A percentile compares a stretch with the other conserved stretches of the same genome.
Conservation (phyloP, 2,888 invertebrate genomes). For the Unio pictorum region DNA sequence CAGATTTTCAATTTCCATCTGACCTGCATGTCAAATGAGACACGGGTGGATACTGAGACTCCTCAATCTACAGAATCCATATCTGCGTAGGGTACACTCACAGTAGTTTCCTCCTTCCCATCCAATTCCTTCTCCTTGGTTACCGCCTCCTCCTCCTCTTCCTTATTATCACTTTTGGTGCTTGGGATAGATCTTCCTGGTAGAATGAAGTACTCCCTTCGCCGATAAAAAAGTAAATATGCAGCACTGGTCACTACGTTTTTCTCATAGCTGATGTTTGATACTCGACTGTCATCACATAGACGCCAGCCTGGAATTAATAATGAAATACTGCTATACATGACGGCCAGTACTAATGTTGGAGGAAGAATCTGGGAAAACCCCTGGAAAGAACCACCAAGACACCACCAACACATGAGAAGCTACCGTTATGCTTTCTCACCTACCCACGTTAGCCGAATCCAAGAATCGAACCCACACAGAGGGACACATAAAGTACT, state of each 20-base stretch:
- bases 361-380: too few relatives aligned
- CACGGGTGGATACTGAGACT: neutral
- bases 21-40: too few relatives aligned
- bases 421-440: too few relatives aligned
- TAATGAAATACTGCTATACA: neutral
- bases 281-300: conserved; percentile 65
- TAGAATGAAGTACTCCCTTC: conserved; percentile 42
- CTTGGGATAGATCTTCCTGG: conserved; percentile 8
- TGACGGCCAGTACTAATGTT: too few relatives aligned
- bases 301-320: conserved; percentile 55
- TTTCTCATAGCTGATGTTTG: conserved; percentile 49
- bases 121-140: conserved; percentile 10
- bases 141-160: conserved; percentile 13
- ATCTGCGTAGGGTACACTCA: too few relatives aligned
- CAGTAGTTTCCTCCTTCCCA: conserved; percentile 3
- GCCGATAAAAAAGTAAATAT: conserved; percentile 73
- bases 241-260: conserved; percentile 70
- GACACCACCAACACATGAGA: too few relatives aligned
- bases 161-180: conserved; percentile 8
- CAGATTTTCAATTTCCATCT: too few relatives aligned
- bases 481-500: too few relatives aligned
- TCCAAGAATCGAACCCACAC: too few relatives aligned
- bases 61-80: conserved; percentile 62
- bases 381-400: too few relatives aligned
- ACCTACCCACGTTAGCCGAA: too few relatives aligned